Evolutionary conservation across 2,888 invertebrate genomes (phyloP).

Genomic region (Caenorhabditis angaria): DNA sequence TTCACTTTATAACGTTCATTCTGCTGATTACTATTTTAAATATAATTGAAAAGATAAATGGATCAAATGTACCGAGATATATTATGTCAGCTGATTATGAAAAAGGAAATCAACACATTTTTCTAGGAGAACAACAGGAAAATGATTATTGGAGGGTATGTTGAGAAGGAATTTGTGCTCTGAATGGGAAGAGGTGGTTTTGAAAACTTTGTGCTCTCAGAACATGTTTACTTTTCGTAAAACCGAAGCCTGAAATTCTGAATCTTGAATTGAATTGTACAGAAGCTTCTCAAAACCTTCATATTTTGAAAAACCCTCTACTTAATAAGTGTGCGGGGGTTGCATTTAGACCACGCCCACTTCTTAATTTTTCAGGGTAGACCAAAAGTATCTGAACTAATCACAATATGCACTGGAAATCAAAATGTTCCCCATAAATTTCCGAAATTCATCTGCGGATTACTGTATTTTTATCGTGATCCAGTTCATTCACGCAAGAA

Average conservation of each 20-base stretch:
- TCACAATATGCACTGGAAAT: background rate
- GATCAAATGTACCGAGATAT: background rate
- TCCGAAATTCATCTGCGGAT: constrained; percentile 9
- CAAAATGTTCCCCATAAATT: background rate
- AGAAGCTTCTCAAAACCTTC: too few relatives aligned
- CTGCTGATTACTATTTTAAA: too few relatives aligned
- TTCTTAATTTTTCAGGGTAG: too few relatives aligned
- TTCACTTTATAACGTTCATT: too few relatives aligned
- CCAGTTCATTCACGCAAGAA: background rate
- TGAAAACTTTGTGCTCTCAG: too few relatives aligned
- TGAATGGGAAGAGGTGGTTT: too few relatives aligned
- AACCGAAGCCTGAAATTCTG: too few relatives aligned
- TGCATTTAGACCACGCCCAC: background rate
- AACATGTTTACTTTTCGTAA: too few relatives aligned
- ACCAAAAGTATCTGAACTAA: background rate
- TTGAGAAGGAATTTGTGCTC: too few relatives aligned
- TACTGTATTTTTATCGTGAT: background rate
- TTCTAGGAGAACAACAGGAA: background rate
- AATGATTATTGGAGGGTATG: background rate
- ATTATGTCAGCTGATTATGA: background rate
- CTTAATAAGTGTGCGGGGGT: background rate
- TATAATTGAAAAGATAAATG: too few relatives aligned
- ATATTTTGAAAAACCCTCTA: too few relatives aligned
- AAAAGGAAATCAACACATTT: background rate
- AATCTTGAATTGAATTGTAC: too few relatives aligned